Evolutionary conservation across 2,888 invertebrate genomes (phyloP).

Genomic region (Cistogaster globosa): DNA sequence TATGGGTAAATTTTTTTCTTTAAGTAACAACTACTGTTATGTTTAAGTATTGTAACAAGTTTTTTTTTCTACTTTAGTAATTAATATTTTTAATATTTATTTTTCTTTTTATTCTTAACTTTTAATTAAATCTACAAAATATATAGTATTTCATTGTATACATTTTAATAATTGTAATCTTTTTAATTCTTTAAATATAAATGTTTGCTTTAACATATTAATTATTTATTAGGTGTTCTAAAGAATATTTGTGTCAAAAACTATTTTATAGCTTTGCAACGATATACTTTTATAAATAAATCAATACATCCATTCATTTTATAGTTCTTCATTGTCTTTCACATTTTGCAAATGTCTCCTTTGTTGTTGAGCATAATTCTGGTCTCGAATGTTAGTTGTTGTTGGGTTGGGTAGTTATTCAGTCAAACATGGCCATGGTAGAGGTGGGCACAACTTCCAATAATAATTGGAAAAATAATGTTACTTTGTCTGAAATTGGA

Average conservation of each 20-base stretch:
- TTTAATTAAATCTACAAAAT: slow-evolving; percentile 61
- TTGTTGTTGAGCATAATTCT: slow-evolving; percentile 58
- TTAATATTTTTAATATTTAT: slow-evolving; percentile 1
- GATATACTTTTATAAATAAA: slow-evolving; percentile 25
- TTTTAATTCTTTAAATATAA: slow-evolving; percentile 66
- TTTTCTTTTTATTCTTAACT: slow-evolving; percentile 8
- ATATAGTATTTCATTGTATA: slow-evolving; percentile 48
- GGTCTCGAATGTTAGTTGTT: slow-evolving; percentile 3
- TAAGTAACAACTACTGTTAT: slow-evolving; percentile 45
- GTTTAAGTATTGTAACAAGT: slow-evolving; percentile 55
- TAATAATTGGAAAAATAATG: slow-evolving; percentile 94
- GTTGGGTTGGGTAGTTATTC: slow-evolving; percentile 15
- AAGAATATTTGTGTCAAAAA: slow-evolving; percentile 70
- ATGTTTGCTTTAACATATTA: slow-evolving; percentile 59
- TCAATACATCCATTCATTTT: slow-evolving; percentile 4
- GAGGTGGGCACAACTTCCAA: slow-evolving; percentile 96
- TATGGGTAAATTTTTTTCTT: not conserved
- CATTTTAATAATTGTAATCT: slow-evolving; percentile 53
- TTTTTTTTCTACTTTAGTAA: slow-evolving; percentile 22
- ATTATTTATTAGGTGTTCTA: slow-evolving; percentile 28
- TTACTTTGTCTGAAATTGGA: slow-evolving; percentile 89
- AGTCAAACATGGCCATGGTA: slow-evolving; percentile 85
- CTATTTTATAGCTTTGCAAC: slow-evolving; percentile 70
- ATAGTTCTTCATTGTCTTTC: slow-evolving; percentile 22
- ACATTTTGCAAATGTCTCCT: slow-evolving; percentile 12